Percentiles rank a stretch among this genome's conserved stretches.
Conservation (phyloP, 1,140 invertebrate species). For the Zaprionus camerounensis region DNA sequence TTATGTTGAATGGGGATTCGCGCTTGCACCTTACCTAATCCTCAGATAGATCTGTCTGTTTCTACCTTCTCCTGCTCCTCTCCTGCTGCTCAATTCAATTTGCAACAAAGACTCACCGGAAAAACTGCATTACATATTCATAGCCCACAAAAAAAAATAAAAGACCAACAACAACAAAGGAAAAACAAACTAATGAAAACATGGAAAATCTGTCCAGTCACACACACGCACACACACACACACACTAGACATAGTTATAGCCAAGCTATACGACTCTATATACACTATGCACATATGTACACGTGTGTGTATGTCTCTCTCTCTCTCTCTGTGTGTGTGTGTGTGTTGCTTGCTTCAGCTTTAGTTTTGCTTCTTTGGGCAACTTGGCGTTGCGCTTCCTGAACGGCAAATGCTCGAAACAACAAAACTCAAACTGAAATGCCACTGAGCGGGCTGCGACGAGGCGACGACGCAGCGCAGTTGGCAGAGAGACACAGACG, state of each 20-base stretch:
- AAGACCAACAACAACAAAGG: slow-evolving; percentile 31
- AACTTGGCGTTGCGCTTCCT: slow-evolving; percentile 72
- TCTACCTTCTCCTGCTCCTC: slow-evolving; percentile 10
- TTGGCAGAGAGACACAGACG: slow-evolving; percentile 28
- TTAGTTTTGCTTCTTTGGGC: slow-evolving; percentile 57
- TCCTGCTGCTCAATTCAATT: slow-evolving; percentile 55
- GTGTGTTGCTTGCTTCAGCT: slow-evolving; percentile 17
- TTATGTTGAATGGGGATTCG: not conserved
- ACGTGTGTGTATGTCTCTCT: slow-evolving; percentile 17
- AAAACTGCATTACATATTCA: slow-evolving; percentile 69
- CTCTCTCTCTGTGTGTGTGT: slow-evolving; percentile 17
- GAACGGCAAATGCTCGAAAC: slow-evolving; percentile 69
- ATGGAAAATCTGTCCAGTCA: slow-evolving; percentile 24
- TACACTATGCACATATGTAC: slow-evolving; percentile 14
- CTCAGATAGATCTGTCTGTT: slow-evolving; percentile 50
- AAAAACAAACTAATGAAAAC: slow-evolving; percentile 35
- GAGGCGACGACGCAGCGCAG: slow-evolving; percentile 22
- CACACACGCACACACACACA: slow-evolving; percentile 27
- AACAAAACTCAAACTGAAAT: slow-evolving; percentile 61
- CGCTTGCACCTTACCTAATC: slow-evolving; percentile 34
- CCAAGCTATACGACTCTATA: slow-evolving; percentile 17
- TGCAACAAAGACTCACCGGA: slow-evolving; percentile 66
- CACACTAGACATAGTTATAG: slow-evolving; percentile 33
- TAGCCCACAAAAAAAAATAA: slow-evolving; percentile 15
- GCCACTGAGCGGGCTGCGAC: slow-evolving; percentile 34